A percentile compares a stretch with the other conserved stretches of the same genome.
Evolutionary conservation across 2,113 vertebrate species (phyloP).

Genomic region (Ailurus styani): DNA sequence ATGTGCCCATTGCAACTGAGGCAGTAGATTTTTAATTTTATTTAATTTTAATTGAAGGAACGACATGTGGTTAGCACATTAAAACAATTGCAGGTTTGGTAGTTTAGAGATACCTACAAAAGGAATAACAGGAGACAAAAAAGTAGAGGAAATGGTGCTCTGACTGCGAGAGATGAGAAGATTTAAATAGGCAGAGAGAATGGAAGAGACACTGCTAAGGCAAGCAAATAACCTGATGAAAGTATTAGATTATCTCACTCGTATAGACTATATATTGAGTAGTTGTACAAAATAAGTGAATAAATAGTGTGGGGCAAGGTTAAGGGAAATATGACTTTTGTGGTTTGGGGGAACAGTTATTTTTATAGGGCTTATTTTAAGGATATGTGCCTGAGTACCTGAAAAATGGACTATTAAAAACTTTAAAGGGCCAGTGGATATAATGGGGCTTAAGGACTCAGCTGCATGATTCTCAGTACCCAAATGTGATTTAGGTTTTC

Average conservation of each 20-base stretch:
- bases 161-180: neutral
- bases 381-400: neutral
- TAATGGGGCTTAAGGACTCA: neutral
- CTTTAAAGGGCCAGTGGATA: neutral
- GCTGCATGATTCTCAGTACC: neutral
- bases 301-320: neutral
- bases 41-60: neutral
- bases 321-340: neutral
- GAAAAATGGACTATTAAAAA: neutral
- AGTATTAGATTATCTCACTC: neutral
- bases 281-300: neutral
- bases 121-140: neutral
- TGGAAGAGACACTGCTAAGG: neutral
- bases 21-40: neutral
- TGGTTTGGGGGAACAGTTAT: neutral
- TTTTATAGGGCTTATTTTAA: neutral
- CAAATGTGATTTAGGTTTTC: neutral
- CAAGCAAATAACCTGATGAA: neutral
- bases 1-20: neutral
- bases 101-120: neutral
- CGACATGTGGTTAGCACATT: neutral
- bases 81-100: neutral
- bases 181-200: neutral
- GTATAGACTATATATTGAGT: neutral
- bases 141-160: neutral